phyloP scores from a whole-genome alignment of 1,140 invertebrate species.

The Lamellibrachia luymesi region DNA sequence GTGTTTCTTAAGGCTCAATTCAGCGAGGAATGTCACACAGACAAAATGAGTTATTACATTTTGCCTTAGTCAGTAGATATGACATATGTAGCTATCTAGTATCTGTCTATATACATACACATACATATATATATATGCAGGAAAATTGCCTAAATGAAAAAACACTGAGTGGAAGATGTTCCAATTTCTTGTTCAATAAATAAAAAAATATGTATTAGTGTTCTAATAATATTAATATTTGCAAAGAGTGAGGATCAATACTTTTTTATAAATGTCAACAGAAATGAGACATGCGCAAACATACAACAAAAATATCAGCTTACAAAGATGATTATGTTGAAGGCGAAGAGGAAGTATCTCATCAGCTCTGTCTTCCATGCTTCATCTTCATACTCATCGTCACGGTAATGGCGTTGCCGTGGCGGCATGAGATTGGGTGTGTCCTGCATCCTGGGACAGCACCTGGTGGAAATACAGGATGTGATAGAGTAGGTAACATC shows the following conservation, averaged over 20 bases:
- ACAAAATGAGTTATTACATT: too few relatives aligned
- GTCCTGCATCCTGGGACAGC: background rate
- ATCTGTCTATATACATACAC: too few relatives aligned
- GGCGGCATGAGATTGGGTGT: background rate
- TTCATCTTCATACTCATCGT: conserved; percentile 61
- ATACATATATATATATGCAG: too few relatives aligned
- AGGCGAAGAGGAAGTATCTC: conserved; percentile 75
- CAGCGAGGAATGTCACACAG: too few relatives aligned
- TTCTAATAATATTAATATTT: too few relatives aligned
- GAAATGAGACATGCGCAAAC: background rate
- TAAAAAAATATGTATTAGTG: background rate
- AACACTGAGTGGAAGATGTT: background rate
- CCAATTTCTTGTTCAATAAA: background rate
- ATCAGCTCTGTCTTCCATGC: conserved; percentile 76
- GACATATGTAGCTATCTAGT: too few relatives aligned
- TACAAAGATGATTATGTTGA: conserved; percentile 76
- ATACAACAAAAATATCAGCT: background rate
- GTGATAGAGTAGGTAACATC: too few relatives aligned
- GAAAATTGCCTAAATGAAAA: background rate
- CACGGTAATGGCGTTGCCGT: background rate
- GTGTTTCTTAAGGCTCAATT: too few relatives aligned
- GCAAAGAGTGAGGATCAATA: too few relatives aligned
- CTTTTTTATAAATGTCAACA: background rate
- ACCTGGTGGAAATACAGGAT: background rate
- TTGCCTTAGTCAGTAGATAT: too few relatives aligned